A percentile compares a stretch with the other conserved stretches of the same genome.
Evolutionary conservation across 2,888 invertebrate species (phyloP).

Genomic region (Parnassius orleans): DNA sequence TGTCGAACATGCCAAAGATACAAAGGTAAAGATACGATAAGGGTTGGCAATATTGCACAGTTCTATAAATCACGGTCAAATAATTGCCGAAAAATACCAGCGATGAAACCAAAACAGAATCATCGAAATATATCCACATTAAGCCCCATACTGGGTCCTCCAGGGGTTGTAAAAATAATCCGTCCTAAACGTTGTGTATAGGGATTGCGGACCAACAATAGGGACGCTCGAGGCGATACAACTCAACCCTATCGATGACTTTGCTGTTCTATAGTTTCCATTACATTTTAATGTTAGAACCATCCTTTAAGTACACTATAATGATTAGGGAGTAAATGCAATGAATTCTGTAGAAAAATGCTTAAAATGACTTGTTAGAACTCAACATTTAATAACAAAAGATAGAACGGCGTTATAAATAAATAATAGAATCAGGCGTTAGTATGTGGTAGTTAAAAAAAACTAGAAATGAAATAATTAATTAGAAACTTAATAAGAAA

Average conservation of each 20-base stretch:
- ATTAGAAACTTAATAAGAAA: no score
- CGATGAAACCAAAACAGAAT: background rate
- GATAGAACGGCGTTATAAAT: no score
- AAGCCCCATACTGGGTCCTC: slow-evolving; percentile 5
- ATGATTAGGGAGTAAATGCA: background rate
- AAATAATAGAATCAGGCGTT: no score
- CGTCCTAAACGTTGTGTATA: slow-evolving; percentile 25
- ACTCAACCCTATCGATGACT: slow-evolving; percentile 25
- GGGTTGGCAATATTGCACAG: no score
- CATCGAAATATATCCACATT: slow-evolving; percentile 14
- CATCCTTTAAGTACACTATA: slow-evolving; percentile 7
- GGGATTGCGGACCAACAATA: slow-evolving; percentile 24
- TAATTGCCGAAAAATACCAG: background rate
- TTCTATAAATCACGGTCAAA: background rate
- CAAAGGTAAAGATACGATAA: no score
- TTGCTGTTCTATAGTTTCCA: slow-evolving; percentile 7
- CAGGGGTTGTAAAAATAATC: slow-evolving; percentile 19
- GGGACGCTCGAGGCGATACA: slow-evolving; percentile 11
- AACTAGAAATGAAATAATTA: no score
- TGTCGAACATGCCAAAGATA: no score
- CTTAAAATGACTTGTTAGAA: no score
- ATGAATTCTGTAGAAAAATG: no score
- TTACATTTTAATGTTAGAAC: slow-evolving; percentile 9
- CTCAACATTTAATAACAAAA: no score
- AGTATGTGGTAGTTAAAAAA: no score